Evolutionary conservation across 2,797 vertebrate genomes (phyloP).

Genomic region (Coreius guichenoti): DNA sequence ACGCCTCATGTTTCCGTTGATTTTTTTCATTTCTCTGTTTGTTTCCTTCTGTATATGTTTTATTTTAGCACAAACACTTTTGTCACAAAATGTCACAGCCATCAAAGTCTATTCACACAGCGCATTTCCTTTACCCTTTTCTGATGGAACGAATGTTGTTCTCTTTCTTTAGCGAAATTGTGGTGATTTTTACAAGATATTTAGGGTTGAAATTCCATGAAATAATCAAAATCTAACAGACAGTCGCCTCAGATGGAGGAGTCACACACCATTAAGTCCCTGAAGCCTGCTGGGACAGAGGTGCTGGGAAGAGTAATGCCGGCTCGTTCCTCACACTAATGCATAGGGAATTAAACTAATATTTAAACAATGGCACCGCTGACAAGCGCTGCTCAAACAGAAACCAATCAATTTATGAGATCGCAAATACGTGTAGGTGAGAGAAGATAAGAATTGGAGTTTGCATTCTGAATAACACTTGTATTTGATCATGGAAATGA

Average conservation of each 20-base stretch:
- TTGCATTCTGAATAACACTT: conserved; percentile 1
- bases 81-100: conserved; percentile 30
- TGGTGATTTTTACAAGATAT: background rate
- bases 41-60: background rate
- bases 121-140: background rate
- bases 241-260: conserved; percentile 46
- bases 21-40: conserved; percentile 19
- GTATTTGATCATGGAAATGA: background rate
- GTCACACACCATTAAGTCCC: conserved; percentile 55
- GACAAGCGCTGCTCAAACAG: conserved; percentile 16
- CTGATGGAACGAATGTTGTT: conserved; percentile 23
- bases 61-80: conserved; percentile 19
- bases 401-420: conserved; percentile 3
- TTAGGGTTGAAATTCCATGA: conserved; percentile 52
- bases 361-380: conserved; percentile 47
- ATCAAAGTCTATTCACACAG: conserved; percentile 29
- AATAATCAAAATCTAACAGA: conserved; percentile 45
- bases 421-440: background rate
- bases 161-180: background rate
- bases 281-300: conserved; percentile 15
- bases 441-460: background rate
- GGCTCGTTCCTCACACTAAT: conserved; percentile 8
- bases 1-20: background rate
- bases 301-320: conserved; percentile 1
- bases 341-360: conserved; percentile 45